Evolutionary conservation across 2,888 invertebrate species (phyloP).

Genomic region (Chloroclystis v-ata): DNA sequence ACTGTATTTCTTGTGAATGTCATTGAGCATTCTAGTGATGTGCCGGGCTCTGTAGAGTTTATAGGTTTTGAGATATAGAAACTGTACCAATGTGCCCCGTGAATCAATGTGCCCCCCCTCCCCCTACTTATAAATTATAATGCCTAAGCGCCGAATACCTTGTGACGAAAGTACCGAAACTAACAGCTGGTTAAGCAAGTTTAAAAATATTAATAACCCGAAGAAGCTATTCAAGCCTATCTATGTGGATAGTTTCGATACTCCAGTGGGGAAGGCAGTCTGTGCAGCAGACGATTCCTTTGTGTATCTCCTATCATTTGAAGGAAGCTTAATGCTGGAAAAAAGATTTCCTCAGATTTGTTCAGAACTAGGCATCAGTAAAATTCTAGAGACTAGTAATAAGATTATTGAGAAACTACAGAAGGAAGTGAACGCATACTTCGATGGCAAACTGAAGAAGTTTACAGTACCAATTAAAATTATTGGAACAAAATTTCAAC

Average conservation of each 20-base stretch:
- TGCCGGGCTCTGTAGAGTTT: no score
- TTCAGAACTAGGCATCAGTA: conserved; percentile 36
- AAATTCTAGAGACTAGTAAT: conserved; percentile 45
- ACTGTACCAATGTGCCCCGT: no score
- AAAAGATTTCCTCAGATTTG: conserved; percentile 44
- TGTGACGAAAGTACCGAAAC: not conserved
- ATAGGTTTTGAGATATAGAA: no score
- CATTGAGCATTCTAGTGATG: no score
- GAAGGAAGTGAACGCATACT: conserved; percentile 47
- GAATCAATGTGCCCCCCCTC: no score
- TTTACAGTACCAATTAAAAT: conserved; percentile 58
- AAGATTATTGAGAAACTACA: conserved; percentile 42
- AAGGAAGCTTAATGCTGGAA: conserved; percentile 54
- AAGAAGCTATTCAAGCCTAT: conserved; percentile 23
- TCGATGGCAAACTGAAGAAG: conserved; percentile 50
- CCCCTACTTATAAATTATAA: no score
- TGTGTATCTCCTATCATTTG: conserved; percentile 52
- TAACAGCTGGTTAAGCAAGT: not conserved
- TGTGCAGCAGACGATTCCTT: conserved; percentile 54
- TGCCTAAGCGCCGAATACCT: not conserved
- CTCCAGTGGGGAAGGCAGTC: conserved; percentile 51
- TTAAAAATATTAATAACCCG: not conserved
- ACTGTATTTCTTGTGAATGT: no score
- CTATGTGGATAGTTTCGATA: conserved; percentile 38
- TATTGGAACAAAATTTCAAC: conserved; percentile 65